Percentiles rank a stretch among this genome's conserved stretches.
Conservation (phyloP, 2,888 invertebrate species). For the Ganaspis brasiliensis region DNA sequence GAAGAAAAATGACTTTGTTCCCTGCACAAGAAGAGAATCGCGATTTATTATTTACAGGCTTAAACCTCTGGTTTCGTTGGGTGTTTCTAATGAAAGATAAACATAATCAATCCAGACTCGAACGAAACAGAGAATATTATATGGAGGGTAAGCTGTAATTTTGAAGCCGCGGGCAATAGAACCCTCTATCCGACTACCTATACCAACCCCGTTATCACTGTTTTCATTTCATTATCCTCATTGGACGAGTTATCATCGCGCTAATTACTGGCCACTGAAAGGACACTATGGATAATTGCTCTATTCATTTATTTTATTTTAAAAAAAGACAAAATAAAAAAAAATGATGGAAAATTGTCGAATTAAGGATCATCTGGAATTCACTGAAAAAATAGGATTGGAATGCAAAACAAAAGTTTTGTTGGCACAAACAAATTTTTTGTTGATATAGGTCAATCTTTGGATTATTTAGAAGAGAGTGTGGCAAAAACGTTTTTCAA, state of each 20-base stretch:
- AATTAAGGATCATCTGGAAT: background rate
- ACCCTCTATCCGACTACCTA: conserved; percentile 47
- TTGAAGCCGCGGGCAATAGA: conserved; percentile 57
- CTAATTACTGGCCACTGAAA: conserved; percentile 67
- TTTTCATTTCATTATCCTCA: conserved; percentile 76
- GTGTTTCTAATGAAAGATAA: conserved; percentile 79
- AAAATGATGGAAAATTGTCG: background rate
- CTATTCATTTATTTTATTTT: background rate
- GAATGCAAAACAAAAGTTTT: too few species aligned
- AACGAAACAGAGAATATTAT: conserved; percentile 78
- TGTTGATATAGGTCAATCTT: too few species aligned
- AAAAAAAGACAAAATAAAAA: background rate
- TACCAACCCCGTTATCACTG: conserved; percentile 60
- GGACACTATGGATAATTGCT: conserved; percentile 53
- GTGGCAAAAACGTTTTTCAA: too few species aligned
- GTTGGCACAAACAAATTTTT: too few species aligned
- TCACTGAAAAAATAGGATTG: too few species aligned
- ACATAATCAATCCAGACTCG: conserved; percentile 76
- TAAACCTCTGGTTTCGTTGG: conserved; percentile 65
- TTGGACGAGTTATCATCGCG: conserved; percentile 67
- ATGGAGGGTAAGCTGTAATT: conserved; percentile 73
- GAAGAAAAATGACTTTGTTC: conserved; percentile 45
- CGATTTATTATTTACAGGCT: conserved; percentile 73
- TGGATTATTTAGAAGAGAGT: too few species aligned
- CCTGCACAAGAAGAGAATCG: conserved; percentile 62